phyloP scores from a whole-genome alignment of 2,797 vertebrate genomes.

The Pachyuromys duprasi region DNA sequence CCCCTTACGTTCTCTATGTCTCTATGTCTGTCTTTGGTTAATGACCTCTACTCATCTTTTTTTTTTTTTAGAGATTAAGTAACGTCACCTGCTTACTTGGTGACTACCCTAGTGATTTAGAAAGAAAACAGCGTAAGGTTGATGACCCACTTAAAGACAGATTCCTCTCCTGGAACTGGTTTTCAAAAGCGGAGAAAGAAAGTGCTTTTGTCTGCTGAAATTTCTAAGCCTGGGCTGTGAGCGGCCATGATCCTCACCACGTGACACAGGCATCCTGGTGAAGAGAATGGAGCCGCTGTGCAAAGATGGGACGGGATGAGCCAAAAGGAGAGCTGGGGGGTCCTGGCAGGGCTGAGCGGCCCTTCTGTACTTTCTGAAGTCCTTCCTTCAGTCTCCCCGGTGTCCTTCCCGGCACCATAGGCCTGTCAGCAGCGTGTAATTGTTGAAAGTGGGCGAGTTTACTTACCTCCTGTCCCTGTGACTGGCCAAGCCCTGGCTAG shows the following conservation, averaged over 20 bases:
- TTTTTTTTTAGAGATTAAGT: not conserved
- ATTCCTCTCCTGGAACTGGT: conserved; percentile 28
- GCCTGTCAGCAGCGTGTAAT: not conserved
- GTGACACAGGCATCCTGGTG: not conserved
- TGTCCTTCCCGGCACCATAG: not conserved
- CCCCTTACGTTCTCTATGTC: not conserved
- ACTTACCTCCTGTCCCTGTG: not conserved
- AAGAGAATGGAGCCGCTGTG: conserved; percentile 10
- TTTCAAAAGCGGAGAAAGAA: conserved; percentile 56
- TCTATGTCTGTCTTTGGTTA: conserved; percentile 17
- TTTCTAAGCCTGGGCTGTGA: conserved; percentile 53
- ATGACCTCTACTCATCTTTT: not conserved
- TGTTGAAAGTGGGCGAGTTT: not conserved
- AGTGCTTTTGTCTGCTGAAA: conserved; percentile 32
- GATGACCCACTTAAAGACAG: not conserved
- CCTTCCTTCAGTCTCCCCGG: not conserved
- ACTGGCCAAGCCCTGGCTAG: not conserved
- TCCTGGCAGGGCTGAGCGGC: not conserved
- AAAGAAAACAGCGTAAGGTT: conserved; percentile 32
- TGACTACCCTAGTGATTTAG: conserved; percentile 12
- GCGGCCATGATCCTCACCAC: not conserved
- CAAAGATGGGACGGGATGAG: not conserved
- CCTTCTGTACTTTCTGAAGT: not conserved
- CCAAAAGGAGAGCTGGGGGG: not conserved
- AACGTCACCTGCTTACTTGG: conserved; percentile 21